Base-by-base conservation (phyloP, 2,113 vertebrate species). In the Regulus satrapa region DNA sequence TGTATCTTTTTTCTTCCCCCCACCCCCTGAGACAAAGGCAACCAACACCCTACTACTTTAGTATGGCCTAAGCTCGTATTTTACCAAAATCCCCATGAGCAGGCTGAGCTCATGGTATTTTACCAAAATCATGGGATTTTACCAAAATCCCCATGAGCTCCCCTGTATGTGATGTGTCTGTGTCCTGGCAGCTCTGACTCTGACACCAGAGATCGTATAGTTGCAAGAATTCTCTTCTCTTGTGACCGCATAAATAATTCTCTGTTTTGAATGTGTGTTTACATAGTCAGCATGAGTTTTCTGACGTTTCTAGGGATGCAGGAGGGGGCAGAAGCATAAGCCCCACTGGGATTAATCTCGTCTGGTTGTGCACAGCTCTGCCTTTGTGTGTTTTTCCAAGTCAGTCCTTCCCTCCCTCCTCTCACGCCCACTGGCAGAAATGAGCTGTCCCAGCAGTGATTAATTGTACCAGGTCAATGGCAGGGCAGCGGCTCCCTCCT, bases 171-270 rank as follows among this genome's bases (percentile, higher is more conserved):
- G 52, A 23, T 31, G 48, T 1, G 1, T 18, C 25, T 7, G 2
- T 43, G 28, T 24, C 18, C 18, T 3, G 2, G 24, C 10, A 8
- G 18, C 25, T 58, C 52, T 77, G 5, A 3, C 12, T 87, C 12
- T 34, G 45, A 76, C 19, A 54, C 18, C 20, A 56, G 51, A 21
- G 7, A 40, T 63, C 0, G 0, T 14, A 24, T 28, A 0, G 0
- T 9, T 64, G 64, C 38, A 61, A 84, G 74, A 84, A 38, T 26
- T 62, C 25, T 45, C 25, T 80, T 55, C 25, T 14, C 8, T 21
- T 52, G n/a, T 6, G 3, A 49, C 31, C 40, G 59, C 28, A 43
- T 48, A 64, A 86, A 36, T 56, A 76, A 52, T 63, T 63, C 12
- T 43, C 49, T 14, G 0, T 19, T 46, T 4, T 51, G 9, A 3